phyloP scores from a whole-genome alignment of 2,888 invertebrate genomes.

The Drosophila meridiana region DNA sequence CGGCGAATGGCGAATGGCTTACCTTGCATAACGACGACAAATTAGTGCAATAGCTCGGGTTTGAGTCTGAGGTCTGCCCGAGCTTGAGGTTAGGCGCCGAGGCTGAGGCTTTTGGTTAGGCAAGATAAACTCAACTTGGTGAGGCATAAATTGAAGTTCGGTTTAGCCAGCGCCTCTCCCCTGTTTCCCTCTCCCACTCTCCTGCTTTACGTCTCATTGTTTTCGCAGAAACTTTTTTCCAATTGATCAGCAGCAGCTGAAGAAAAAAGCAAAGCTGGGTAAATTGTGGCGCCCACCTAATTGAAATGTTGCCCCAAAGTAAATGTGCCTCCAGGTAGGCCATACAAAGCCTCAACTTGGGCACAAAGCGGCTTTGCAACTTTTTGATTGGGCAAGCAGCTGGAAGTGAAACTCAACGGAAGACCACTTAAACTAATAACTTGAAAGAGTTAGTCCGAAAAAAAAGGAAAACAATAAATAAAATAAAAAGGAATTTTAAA shows the following conservation, averaged over 20 bases:
- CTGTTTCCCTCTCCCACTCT: not conserved
- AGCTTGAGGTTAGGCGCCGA: slow-evolving; percentile 4
- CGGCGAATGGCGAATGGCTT: slow-evolving; percentile 51
- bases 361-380: slow-evolving; percentile 60
- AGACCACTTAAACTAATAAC: slow-evolving; percentile 67
- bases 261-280: not conserved
- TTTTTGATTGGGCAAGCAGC: slow-evolving; percentile 65
- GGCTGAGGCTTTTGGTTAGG: slow-evolving; percentile 21
- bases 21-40: slow-evolving; percentile 68
- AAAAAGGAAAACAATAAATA: not conserved
- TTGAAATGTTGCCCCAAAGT: slow-evolving; percentile 11
- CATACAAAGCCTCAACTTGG: slow-evolving; percentile 20
- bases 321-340: slow-evolving; percentile 39
- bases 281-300: slow-evolving; percentile 10
- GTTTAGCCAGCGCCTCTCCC: slow-evolving; percentile 37
- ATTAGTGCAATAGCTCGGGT: slow-evolving; percentile 43
- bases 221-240: slow-evolving; percentile 50
- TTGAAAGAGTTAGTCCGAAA: slow-evolving; percentile 16
- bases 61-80: not conserved
- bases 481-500: not conserved
- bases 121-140: slow-evolving; percentile 54
- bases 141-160: slow-evolving; percentile 55
- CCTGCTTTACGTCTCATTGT: slow-evolving; percentile 40
- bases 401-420: slow-evolving; percentile 32
- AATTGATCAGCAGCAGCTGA: slow-evolving; percentile 63